Percentiles rank a stretch among this genome's conserved stretches.
These are phyloP conservation scores for Dromius quadrimaculatus DNA, from an alignment of 2,888 invertebrate species.

Conservation along the genomic window DNA sequence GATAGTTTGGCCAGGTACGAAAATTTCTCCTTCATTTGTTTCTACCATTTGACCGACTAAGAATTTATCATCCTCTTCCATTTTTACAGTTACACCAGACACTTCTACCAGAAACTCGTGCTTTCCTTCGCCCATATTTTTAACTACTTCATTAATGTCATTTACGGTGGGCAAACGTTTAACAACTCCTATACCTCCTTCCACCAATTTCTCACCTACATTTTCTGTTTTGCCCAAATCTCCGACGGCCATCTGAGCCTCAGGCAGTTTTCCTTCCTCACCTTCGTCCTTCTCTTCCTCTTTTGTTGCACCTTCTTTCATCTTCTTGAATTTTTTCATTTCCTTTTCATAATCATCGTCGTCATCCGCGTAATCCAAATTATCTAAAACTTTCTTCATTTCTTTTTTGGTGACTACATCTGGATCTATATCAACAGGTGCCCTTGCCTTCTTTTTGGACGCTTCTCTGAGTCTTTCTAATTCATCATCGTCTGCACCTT, in stretches of 20 bases:
- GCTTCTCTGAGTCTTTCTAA: slow-evolving; percentile 64
- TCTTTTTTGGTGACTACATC: slow-evolving; percentile 44
- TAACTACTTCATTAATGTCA: slow-evolving; percentile 74
- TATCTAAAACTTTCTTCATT: slow-evolving; percentile 40
- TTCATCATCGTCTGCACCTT: slow-evolving; percentile 64
- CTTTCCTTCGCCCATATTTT: slow-evolving; percentile 72
- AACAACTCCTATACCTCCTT: slow-evolving; percentile 68
- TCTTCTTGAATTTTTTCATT: slow-evolving; percentile 61
- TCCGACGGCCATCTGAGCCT: slow-evolving; percentile 68
- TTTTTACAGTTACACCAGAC: slow-evolving; percentile 70
- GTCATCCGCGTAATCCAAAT: slow-evolving; percentile 47
- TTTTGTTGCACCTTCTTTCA: slow-evolving; percentile 54
- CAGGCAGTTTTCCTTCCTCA: slow-evolving; percentile 68
- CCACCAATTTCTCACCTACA: slow-evolving; percentile 71
- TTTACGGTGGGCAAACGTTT: slow-evolving; percentile 73
- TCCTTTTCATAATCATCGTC: slow-evolving; percentile 58
- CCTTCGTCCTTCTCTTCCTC: slow-evolving; percentile 47
- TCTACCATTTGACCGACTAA: slow-evolving; percentile 84
- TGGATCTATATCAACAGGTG: slow-evolving; percentile 58
- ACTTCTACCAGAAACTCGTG: slow-evolving; percentile 73
- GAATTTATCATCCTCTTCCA: slow-evolving; percentile 75
- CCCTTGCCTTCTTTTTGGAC: slow-evolving; percentile 61
- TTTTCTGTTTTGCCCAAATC: slow-evolving; percentile 72
- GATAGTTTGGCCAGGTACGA: slow-evolving; percentile 78
- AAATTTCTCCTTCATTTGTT: slow-evolving; percentile 66